phyloP scores from a whole-genome alignment of 2,888 invertebrate genomes.

The Dicyrtomina minuta region DNA sequence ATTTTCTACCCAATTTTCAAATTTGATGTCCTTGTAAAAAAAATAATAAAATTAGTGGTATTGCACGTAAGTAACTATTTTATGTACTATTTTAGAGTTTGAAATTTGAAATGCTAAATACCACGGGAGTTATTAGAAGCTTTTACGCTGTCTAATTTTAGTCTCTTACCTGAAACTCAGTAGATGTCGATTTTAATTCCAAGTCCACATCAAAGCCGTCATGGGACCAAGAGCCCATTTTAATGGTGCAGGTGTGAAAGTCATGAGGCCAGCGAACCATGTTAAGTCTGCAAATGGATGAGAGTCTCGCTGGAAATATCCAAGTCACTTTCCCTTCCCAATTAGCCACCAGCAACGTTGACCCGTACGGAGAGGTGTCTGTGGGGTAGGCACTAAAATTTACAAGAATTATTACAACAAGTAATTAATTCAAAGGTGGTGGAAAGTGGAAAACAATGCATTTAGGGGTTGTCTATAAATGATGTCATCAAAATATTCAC shows the following conservation, averaged over 20 bases:
- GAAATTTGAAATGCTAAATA: no score
- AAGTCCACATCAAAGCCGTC: slow-evolving; percentile 63
- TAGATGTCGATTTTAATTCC: slow-evolving; percentile 31
- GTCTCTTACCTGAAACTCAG: no score
- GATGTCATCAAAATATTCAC: no score
- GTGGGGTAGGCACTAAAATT: slow-evolving; percentile 63
- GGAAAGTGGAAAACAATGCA: no score
- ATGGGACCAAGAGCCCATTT: slow-evolving; percentile 74
- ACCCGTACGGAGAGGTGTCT: slow-evolving; percentile 64
- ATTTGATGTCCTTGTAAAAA: slow-evolving; percentile 14
- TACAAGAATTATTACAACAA: no score
- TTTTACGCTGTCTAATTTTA: no score
- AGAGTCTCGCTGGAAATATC: slow-evolving; percentile 70
- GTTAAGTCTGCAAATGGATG: slow-evolving; percentile 67
- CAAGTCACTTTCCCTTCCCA: slow-evolving; percentile 62
- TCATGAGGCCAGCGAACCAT: slow-evolving; percentile 75
- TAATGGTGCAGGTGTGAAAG: slow-evolving; percentile 66
- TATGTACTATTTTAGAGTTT: no score
- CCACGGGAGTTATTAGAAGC: no score
- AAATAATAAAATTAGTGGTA: not conserved
- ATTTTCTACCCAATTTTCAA: slow-evolving; percentile 42
- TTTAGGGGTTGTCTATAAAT: no score
- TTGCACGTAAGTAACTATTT: no score
- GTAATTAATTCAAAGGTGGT: no score
- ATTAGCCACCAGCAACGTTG: slow-evolving; percentile 60